Conservation (phyloP, 2,113 vertebrate species). For the Cygnus buccinator region DNA sequence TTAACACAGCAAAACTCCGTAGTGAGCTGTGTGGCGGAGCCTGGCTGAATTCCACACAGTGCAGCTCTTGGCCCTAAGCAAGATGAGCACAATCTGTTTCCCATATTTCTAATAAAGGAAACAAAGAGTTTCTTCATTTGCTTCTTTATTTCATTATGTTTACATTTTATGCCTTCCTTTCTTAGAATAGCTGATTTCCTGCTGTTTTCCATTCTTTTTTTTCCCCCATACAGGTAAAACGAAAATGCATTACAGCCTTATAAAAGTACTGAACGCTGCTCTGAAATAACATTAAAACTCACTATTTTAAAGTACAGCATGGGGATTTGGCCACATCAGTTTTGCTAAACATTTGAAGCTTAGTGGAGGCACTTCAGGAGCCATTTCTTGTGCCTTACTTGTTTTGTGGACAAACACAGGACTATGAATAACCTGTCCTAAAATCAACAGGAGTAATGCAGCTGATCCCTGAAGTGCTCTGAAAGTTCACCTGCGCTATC, state of each 20-base stretch:
- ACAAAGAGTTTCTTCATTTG: constrained; percentile 63
- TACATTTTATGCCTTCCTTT: constrained; percentile 56
- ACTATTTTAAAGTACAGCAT: background rate
- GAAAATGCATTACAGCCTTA: constrained; percentile 2
- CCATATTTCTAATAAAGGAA: constrained; percentile 70
- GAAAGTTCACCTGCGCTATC: background rate
- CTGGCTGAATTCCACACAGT: constrained; percentile 68
- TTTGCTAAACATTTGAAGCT: background rate
- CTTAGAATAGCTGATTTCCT: constrained; percentile 63
- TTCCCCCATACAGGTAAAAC: constrained; percentile 63
- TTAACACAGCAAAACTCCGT: constrained; percentile 58
- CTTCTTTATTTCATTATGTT: constrained; percentile 62
- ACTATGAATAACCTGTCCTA: background rate
- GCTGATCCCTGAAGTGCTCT: background rate
- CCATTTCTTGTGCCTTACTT: background rate
- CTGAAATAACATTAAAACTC: constrained; percentile 36
- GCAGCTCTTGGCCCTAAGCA: constrained; percentile 70
- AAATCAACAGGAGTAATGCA: background rate
- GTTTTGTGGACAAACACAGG: background rate
- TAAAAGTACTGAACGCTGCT: constrained; percentile 21
- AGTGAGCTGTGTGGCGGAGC: constrained; percentile 63
- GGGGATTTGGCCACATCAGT: background rate
- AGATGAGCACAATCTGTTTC: constrained; percentile 77
- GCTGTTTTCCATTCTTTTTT: background rate
- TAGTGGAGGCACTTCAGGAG: background rate